Base-by-base conservation (phyloP, 1,140 invertebrate species). In the roundworm (Caenorhabditis elegans) region DNA sequence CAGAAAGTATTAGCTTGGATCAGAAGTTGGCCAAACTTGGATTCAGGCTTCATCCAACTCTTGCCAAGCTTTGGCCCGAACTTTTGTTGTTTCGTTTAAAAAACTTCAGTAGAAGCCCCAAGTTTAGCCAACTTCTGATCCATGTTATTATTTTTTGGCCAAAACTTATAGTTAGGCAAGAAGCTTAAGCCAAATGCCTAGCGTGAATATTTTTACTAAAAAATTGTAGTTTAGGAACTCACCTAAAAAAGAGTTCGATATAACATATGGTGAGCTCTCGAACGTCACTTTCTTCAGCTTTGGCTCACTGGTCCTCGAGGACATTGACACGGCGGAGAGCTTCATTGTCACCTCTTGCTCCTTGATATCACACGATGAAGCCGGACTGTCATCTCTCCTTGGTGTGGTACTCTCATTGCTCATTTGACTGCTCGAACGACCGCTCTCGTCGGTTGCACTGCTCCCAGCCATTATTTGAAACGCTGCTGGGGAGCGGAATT, bases 181-280 rank as follows among this genome's bases (percentile, higher is more conserved):
- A n/a, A n/a, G n/a, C n/a, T n/a, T n/a, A n/a, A n/a, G n/a, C n/a
- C n/a, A n/a, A n/a, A n/a, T n/a, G n/a, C n/a, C n/a, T n/a, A n/a
- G n/a, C n/a, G n/a, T n/a, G n/a, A n/a, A n/a, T n/a, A n/a, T n/a
- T n/a, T n/a, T n/a, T n/a, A n/a, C n/a, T n/a, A n/a, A n/a, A n/a
- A n/a, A n/a, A n/a, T n/a, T n/a, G n/a, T n/a, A n/a, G n/a, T n/a
- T n/a, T n/a, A n/a, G n/a, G n/a, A 34, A 70, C 60, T 39, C 2
- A 70, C 60, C 60, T 70, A 70, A 70, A 70, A 70, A 70, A 70
- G 60, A 70, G 19, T 70, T 70, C 34, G 60, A 70, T 39, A 70
- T 70, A 3, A 70, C 60, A 39, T 70, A 70, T 1, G 60, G 60
- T 3, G 60, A 70, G n/a, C 60, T 70, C 26, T 70, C 60, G 22